Conservation (phyloP, 2,888 invertebrate genomes). For the Nomada lathburiana region DNA sequence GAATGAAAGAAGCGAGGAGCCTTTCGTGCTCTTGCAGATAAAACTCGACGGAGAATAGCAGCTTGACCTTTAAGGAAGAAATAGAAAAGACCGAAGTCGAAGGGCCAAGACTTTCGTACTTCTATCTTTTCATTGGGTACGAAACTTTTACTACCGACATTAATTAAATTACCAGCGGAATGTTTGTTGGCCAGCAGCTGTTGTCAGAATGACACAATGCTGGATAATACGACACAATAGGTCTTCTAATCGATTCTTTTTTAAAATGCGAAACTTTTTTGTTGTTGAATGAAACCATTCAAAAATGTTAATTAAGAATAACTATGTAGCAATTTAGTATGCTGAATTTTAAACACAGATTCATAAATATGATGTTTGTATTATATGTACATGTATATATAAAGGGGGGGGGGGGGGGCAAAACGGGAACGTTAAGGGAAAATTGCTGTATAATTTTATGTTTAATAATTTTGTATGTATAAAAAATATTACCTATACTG, state of each 20-base stretch:
- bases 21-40: constrained; percentile 61
- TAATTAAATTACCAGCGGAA: constrained; percentile 73
- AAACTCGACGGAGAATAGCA: constrained; percentile 53
- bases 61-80: constrained; percentile 44
- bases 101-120: constrained; percentile 54
- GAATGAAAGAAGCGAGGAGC: constrained; percentile 72
- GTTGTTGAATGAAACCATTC: background rate
- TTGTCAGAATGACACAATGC: background rate
- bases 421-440: no score
- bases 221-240: background rate
- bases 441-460: no score
- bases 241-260: background rate
- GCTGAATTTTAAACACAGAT: no score
- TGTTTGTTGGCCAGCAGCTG: background rate
- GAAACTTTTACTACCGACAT: constrained; percentile 62
- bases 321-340: no score
- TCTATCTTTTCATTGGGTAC: constrained; percentile 69
- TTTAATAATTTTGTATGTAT: no score
- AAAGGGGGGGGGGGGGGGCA: no score
- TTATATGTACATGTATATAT: no score
- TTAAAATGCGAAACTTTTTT: background rate
- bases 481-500: no score
- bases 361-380: no score
- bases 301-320: background rate
- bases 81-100: constrained; percentile 52